Conservation (phyloP, 2,113 vertebrate genomes). For the Notiomystis cincta region DNA sequence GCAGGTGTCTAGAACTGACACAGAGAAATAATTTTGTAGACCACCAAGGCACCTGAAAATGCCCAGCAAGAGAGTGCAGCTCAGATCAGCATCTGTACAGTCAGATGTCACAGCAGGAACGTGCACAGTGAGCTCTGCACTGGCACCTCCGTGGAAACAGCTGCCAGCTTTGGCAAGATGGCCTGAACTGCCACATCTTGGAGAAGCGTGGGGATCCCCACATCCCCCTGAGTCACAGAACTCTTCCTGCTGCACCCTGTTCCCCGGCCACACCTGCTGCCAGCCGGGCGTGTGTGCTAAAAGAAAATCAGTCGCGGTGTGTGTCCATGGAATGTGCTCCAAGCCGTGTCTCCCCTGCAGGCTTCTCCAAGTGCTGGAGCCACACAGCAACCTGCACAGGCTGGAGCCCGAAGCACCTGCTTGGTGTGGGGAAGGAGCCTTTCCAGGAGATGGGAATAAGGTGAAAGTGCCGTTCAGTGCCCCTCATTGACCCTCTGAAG, state of each 20-base stretch:
- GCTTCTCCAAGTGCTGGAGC: neutral
- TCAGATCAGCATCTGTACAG: neutral
- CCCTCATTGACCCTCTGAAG: neutral
- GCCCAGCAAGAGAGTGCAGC: neutral
- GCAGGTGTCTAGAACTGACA: neutral
- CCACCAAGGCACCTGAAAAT: neutral
- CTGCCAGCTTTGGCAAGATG: neutral
- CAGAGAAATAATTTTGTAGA: neutral
- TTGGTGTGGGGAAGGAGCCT: neutral
- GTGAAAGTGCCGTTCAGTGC: neutral
- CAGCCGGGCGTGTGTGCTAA: neutral
- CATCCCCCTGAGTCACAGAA: rapidly evolving
- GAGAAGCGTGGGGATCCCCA: neutral
- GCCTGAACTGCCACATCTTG: rapidly evolving
- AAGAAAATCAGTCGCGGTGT: neutral
- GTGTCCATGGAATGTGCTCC: rapidly evolving
- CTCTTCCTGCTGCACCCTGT: neutral
- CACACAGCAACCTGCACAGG: neutral
- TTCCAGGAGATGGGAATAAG: neutral
- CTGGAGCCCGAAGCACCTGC: neutral
- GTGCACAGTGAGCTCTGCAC: rapidly evolving
- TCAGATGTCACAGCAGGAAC: rapidly evolving
- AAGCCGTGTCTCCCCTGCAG: neutral
- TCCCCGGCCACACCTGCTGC: neutral
- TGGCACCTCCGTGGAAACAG: neutral